Percentiles rank a stretch among this genome's conserved stretches.
phyloP scores from a whole-genome alignment of 2,888 invertebrate species.

The Therioaphis trifolii region DNA sequence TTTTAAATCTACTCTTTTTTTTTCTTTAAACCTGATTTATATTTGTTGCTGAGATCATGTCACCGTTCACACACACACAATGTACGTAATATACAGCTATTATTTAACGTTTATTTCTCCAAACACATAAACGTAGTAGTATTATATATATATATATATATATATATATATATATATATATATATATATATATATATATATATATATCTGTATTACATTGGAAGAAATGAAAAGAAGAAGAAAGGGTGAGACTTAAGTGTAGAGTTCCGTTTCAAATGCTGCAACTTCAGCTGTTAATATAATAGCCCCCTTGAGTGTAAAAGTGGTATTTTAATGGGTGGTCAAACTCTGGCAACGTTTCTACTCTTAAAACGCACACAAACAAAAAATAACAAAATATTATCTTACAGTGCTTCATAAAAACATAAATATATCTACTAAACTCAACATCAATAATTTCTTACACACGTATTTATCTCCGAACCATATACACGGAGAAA shows the following conservation, averaged over 20 bases:
- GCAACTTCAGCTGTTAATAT: not conserved
- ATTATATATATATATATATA: not conserved
- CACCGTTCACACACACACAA: not conserved
- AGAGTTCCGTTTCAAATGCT: not conserved
- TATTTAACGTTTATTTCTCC: slow-evolving; percentile 1
- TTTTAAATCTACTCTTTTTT: slow-evolving; percentile 19
- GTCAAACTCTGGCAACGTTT: slow-evolving; percentile 19
- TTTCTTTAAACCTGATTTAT: not conserved
- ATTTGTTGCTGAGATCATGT: slow-evolving; percentile 12
- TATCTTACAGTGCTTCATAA: not conserved
- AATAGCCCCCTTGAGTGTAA: slow-evolving; percentile 30
- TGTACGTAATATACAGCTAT: not conserved
- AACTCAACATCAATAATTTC: too few relatives aligned
- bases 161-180: too few relatives aligned
- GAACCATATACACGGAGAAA: too few relatives aligned
- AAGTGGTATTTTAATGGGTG: slow-evolving; percentile 15
- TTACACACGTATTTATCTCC: too few relatives aligned
- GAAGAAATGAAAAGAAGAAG: not conserved
- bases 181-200: not conserved
- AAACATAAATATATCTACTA: too few relatives aligned
- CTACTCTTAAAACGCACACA: not conserved
- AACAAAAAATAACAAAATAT: not conserved
- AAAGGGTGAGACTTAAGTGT: not conserved
- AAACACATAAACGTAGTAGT: not conserved
- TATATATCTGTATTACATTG: too few relatives aligned